Percentiles rank a stretch among this genome's conserved stretches.
Evolutionary conservation across 2,888 invertebrate species (phyloP).

Genomic region (Sipunculus nudus): DNA sequence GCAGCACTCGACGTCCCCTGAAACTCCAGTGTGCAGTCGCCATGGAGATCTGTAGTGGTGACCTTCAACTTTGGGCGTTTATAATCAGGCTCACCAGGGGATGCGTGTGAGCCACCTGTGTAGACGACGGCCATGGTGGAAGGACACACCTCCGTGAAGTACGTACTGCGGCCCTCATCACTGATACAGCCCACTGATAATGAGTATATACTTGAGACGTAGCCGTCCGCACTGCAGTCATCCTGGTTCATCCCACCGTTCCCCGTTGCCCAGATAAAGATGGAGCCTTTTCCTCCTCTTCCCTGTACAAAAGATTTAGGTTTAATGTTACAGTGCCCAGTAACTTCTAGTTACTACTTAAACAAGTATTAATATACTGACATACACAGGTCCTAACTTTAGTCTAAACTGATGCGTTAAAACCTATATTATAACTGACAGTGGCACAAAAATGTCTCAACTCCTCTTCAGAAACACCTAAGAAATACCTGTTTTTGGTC

Average conservation of each 20-base stretch:
- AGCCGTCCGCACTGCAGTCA: slow-evolving; percentile 63
- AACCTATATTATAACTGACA: too few species aligned
- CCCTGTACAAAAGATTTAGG: slow-evolving; percentile 25
- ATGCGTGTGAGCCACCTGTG: slow-evolving; percentile 33
- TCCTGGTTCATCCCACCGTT: slow-evolving; percentile 60
- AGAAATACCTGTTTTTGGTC: too few species aligned
- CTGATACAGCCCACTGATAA: slow-evolving; percentile 57
- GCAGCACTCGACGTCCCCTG: slow-evolving; percentile 65
- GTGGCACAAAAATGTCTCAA: too few species aligned
- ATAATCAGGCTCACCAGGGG: slow-evolving; percentile 16
- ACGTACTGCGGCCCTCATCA: slow-evolving; percentile 47
- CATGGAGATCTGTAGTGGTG: slow-evolving; percentile 59
- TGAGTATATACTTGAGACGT: slow-evolving; percentile 58
- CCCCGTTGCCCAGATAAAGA: slow-evolving; percentile 65
- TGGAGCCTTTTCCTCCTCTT: slow-evolving; percentile 53
- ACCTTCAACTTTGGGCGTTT: slow-evolving; percentile 36
- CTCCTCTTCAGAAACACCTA: too few species aligned
- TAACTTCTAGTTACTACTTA: too few species aligned
- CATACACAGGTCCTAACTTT: too few species aligned
- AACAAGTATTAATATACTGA: too few species aligned
- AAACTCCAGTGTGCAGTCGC: slow-evolving; percentile 60
- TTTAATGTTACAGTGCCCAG: too few species aligned
- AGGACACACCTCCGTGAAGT: slow-evolving; percentile 61
- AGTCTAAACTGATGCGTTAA: too few species aligned
- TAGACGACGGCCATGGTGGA: slow-evolving; percentile 53